Percentiles rank a stretch among this genome's conserved stretches.
phyloP scores from a whole-genome alignment of 2,797 vertebrate species.

The Limnodromus scolopaceus region DNA sequence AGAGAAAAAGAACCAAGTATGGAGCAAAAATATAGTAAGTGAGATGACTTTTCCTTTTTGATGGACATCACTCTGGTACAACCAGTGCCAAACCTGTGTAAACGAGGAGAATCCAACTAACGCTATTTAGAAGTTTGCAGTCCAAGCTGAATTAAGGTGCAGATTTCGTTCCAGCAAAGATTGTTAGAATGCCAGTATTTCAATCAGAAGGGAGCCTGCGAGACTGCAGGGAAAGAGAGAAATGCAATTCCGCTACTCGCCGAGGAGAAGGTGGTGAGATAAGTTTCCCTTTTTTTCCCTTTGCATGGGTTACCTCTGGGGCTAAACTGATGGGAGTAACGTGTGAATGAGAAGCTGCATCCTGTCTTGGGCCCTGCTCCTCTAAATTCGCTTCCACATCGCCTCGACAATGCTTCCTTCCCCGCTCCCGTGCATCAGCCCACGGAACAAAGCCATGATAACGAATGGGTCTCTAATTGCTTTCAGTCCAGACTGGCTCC shows the following conservation, averaged over 20 bases:
- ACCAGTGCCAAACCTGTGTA: background rate
- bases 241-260: background rate
- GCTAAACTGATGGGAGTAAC: background rate
- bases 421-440: background rate
- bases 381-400: accelerated
- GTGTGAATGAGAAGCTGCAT: background rate
- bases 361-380: accelerated
- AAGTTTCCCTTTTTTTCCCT: background rate
- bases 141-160: background rate
- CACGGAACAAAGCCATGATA: background rate
- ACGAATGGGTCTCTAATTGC: background rate
- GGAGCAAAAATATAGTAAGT: background rate
- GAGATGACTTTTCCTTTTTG: background rate
- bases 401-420: background rate
- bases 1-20: background rate
- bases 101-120: background rate
- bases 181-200: background rate
- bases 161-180: background rate
- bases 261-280: background rate
- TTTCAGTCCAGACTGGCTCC: background rate
- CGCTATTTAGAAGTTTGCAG: background rate
- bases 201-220: background rate
- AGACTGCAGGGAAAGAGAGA: background rate
- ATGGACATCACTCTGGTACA: background rate
- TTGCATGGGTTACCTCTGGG: background rate